These are phyloP conservation scores for Leptopilina clavipes DNA, from an alignment of 1,140 invertebrate species.

Conservation along the genomic window DNA sequence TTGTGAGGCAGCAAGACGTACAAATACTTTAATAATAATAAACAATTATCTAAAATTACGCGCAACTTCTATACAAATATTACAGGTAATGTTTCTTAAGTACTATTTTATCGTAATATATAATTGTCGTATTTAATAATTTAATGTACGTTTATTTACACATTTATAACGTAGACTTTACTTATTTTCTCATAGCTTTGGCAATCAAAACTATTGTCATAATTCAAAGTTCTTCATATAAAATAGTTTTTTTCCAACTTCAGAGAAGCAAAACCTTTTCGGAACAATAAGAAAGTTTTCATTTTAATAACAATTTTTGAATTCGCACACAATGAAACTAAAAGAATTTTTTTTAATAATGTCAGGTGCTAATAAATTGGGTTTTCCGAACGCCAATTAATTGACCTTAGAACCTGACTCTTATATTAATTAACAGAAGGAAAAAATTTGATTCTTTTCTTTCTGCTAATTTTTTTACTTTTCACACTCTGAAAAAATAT, in stretches of 20 bases:
- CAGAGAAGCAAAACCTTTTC: conserved; percentile 8
- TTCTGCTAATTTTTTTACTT: too few relatives aligned
- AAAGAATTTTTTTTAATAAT: neutral
- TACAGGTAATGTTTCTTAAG: conserved; percentile 64
- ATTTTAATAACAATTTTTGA: neutral
- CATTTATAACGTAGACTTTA: conserved; percentile 61
- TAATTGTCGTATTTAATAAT: conserved; percentile 47
- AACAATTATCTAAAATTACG: conserved; percentile 67
- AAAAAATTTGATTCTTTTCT: too few relatives aligned
- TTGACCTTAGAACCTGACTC: conserved; percentile 10
- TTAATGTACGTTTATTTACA: conserved; percentile 64
- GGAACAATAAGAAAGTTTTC: neutral
- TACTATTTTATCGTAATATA: conserved; percentile 47
- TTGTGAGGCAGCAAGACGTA: conserved; percentile 59
- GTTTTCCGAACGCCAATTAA: conserved; percentile 4
- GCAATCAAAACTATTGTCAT: conserved; percentile 51
- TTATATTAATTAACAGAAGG: too few relatives aligned
- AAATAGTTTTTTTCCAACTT: conserved; percentile 32
- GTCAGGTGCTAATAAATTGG: conserved; percentile 5
- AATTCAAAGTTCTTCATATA: conserved; percentile 45
- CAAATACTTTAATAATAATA: conserved; percentile 56
- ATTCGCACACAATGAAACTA: neutral
- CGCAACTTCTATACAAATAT: conserved; percentile 69
- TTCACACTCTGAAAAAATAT: too few relatives aligned
- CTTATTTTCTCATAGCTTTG: conserved; percentile 52